Conservation (phyloP, 2,797 vertebrate species). For the Labeo calbasu region DNA sequence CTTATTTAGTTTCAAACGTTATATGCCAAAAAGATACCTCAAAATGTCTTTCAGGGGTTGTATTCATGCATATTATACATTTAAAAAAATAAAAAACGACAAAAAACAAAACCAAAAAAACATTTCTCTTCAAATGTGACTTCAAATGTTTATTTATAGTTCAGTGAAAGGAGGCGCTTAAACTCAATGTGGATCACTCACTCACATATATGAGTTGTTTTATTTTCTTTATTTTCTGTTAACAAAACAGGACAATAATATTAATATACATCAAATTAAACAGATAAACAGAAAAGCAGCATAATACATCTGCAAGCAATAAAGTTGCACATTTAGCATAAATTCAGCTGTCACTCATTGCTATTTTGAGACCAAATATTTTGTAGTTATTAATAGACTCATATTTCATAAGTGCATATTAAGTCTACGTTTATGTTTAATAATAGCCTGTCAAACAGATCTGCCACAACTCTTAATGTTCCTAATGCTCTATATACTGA, state of each 20-base stretch:
- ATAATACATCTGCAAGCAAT: not conserved
- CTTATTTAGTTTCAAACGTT: too few species aligned
- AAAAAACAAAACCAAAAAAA: too few species aligned
- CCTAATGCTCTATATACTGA: not conserved
- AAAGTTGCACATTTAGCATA: not conserved
- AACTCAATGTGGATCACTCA: too few species aligned
- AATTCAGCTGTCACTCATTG: not conserved
- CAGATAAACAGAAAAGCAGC: not conserved
- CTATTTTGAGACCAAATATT: not conserved
- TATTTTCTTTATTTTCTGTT: not conserved
- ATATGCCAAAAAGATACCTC: too few species aligned
- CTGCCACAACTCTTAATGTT: not conserved
- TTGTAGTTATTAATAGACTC: not conserved
- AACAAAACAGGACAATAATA: not conserved
- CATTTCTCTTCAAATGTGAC: too few species aligned
- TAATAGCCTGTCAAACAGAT: not conserved
- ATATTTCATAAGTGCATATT: not conserved
- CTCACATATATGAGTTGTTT: too few species aligned
- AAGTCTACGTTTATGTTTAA: not conserved
- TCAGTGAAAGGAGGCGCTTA: too few species aligned
- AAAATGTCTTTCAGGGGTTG: too few species aligned
- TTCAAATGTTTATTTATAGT: too few species aligned
- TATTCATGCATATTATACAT: too few species aligned
- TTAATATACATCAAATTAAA: not conserved
- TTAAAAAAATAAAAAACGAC: too few species aligned